phyloP scores from a whole-genome alignment of 1,140 invertebrate species.

The Saccostrea echinata region DNA sequence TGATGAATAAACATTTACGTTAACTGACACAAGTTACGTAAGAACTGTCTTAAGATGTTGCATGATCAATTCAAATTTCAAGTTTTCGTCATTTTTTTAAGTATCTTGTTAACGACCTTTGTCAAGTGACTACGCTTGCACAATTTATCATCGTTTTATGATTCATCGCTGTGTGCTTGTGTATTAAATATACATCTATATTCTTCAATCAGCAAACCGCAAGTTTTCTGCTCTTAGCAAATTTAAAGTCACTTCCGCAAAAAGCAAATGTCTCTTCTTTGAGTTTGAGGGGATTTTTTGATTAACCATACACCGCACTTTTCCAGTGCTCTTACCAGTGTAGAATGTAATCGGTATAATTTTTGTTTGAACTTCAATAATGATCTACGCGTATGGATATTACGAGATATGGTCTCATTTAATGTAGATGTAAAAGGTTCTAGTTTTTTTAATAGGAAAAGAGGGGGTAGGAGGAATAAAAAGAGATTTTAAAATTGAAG shows the following conservation, averaged over 20 bases:
- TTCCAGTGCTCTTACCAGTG: neutral
- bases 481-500: neutral
- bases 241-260: neutral
- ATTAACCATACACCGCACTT: neutral
- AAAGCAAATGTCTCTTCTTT: neutral
- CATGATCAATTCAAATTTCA: constrained; percentile 23
- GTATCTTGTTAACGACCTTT: neutral
- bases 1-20: neutral
- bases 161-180: too few species aligned
- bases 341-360: neutral
- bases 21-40: neutral
- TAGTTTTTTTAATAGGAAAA: too few species aligned
- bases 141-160: neutral
- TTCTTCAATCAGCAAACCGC: neutral
- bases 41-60: neutral
- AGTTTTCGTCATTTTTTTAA: neutral
- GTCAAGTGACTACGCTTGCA: neutral
- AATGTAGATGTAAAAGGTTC: neutral
- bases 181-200: constrained; percentile 4
- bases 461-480: too few species aligned
- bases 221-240: neutral
- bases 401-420: too few species aligned
- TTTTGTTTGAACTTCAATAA: neutral
- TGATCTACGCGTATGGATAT: neutral
- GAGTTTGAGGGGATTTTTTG: neutral